Evolutionary conservation across 2,113 vertebrate species (phyloP), one percentile per base, ranked within the genome.

Genomic region (Gobiocypris rarus): DNA sequence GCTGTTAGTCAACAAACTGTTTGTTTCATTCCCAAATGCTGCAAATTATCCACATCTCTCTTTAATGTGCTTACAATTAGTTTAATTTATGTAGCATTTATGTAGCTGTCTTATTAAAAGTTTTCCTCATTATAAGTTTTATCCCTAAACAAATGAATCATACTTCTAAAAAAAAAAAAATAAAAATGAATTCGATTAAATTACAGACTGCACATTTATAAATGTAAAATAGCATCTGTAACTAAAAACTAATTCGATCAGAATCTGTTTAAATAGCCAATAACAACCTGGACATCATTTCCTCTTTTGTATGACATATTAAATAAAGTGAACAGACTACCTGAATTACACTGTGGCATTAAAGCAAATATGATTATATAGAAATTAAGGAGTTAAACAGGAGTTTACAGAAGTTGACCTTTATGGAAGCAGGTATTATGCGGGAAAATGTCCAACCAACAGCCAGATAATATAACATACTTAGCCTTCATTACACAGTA

Each of bases 401-500:
- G 15, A 2, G 17, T 54, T 54, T 22, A 2, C 17, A 54, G 5
- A 5, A 2, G 17, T 54, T 61, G 9, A 61, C 26, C 58, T 26
- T 26, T 10, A 61, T 61, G 10, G 24, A 61, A 61, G 11, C 58
- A 26, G 8, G 22, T 58, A 58, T 22, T 58, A 10, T n/a, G 67
- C n/a, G 38, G 67, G 34, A 38, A 70, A n/a, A 41, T 43, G 19
- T 70, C 15, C 28, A 9, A 65, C 61, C 14, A 65, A 28, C 63
- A 67, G 2, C 26, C 61, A 65, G 63, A 34, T 14, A n/a, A 70
- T 4, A 70, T 22, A 43, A 41, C 69, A 71, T 45, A 70, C 19
- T 70, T 70, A 48, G 22, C 11, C 48, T 31, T 75, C 48, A 11
- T 75, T 75, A 70, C 19, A 69, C 31, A 19, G 50, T 75, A 70